These are phyloP conservation scores for Mustela lutreola DNA, from an alignment of 2,113 vertebrate species.

Conservation along the genomic window DNA sequence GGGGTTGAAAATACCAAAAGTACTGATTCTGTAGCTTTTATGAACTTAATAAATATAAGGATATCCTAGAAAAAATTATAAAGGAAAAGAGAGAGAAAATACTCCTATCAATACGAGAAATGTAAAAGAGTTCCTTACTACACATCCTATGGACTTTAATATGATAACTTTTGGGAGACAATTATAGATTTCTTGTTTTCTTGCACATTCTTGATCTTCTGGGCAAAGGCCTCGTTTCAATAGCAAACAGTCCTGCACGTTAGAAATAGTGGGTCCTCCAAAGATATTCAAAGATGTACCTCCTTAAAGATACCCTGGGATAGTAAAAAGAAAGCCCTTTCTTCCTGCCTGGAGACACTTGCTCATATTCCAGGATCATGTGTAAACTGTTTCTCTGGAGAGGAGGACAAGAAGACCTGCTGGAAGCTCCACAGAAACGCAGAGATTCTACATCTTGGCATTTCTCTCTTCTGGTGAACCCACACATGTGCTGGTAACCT, in stretches of 20 bases:
- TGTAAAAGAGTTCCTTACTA: not conserved
- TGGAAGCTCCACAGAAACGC: not conserved
- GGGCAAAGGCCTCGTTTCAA: not conserved
- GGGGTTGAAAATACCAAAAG: not conserved
- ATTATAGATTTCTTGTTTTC: not conserved
- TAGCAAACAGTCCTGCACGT: not conserved
- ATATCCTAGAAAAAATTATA: not conserved
- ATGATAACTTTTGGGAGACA: not conserved
- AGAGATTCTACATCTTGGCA: not conserved
- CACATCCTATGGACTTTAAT: not conserved
- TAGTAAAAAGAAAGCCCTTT: not conserved
- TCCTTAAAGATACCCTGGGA: not conserved
- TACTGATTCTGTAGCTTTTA: not conserved
- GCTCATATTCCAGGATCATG: not conserved
- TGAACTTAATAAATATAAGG: not conserved
- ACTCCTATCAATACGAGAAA: not conserved
- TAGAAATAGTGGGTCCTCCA: not conserved
- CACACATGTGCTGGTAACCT: not conserved
- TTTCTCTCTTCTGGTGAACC: not conserved
- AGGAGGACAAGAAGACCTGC: not conserved
- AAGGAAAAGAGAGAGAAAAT: not conserved
- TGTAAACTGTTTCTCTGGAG: not conserved
- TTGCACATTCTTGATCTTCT: not conserved
- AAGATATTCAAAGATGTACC: not conserved
- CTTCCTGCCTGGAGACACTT: not conserved